Evolutionary conservation across 2,888 invertebrate species (phyloP), one percentile per base, ranked within the genome.

Genomic region (Mantis religiosa): DNA sequence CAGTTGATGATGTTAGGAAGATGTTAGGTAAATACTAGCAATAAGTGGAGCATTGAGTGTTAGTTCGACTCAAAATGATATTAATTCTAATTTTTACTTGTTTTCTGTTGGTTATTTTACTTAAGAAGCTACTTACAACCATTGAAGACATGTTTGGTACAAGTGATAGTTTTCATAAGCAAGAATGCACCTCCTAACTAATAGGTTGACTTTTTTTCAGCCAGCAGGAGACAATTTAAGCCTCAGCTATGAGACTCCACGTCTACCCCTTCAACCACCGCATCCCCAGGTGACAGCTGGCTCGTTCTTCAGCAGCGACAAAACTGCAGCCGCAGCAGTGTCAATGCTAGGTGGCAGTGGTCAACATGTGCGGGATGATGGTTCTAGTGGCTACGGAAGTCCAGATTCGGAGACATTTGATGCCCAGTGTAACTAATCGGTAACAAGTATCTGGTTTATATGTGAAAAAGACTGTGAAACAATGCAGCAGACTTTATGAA

Each of bases 321-420:
- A 87, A 41, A 27, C 87, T 20, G 9, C 87, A 25, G 82, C 82
- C 14, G 82, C 82, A 34, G 34, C 82, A n/a, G 82, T 25, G 20
- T 34, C 85, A 28, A 85, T 47, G 85, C 30, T 87, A 84, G 89
- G 90, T 83, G 90, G 83, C 88, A 71, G 54, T 4, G 87, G 87
- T 28, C 87, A 87, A 4, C 87, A 82, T 14, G 12, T 87, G 82
- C 91, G 93, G 54, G 97, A 97, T 91, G 97, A 97, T 93, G 96
- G 96, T 34, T 96, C 96, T 92, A 96, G 96, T 92, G 97, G 97
- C 3, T 97, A 97, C 93, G 97, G 97, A 91, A 96, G 96, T 93
- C 97, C 97, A 47, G 96, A 96, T 93, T 96, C 96, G 25, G 95
- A 96, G 91, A 95, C 95, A 81, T 94, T 94, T 91, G 94, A 94